Conservation (phyloP, 1,140 invertebrate genomes). For the Scaptomyza graminum region DNA sequence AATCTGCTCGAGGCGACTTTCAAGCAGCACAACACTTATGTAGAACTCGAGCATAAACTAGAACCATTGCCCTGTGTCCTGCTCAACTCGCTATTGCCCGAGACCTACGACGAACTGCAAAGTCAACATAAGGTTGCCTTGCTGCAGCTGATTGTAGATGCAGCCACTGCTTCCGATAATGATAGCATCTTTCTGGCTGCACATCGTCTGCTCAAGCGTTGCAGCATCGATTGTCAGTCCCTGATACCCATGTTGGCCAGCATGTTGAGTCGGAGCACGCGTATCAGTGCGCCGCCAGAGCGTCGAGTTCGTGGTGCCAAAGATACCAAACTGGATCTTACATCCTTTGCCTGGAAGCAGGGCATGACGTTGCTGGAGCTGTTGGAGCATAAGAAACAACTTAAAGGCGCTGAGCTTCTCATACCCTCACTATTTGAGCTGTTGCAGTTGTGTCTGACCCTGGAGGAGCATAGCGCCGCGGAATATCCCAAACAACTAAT, state of each 20-base stretch:
- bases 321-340: slow-evolving; percentile 66
- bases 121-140: slow-evolving; percentile 83
- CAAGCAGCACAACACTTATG: slow-evolving; percentile 49
- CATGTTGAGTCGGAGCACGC: slow-evolving; percentile 41
- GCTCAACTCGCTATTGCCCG: slow-evolving; percentile 84
- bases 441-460: slow-evolving; percentile 90
- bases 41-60: slow-evolving; percentile 56
- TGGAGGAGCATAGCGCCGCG: slow-evolving; percentile 92
- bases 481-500: slow-evolving; percentile 96
- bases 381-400: slow-evolving; percentile 92
- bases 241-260: slow-evolving; percentile 86
- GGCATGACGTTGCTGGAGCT: slow-evolving; percentile 92
- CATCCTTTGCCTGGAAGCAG: slow-evolving; percentile 89
- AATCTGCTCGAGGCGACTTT: slow-evolving; percentile 61
- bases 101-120: slow-evolving; percentile 85
- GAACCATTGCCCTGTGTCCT: slow-evolving; percentile 69
- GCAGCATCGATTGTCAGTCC: slow-evolving; percentile 87
- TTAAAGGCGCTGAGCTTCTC: slow-evolving; percentile 86
- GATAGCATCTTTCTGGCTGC: slow-evolving; percentile 86
- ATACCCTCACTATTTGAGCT: slow-evolving; percentile 91
- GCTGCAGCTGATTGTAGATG: slow-evolving; percentile 84
- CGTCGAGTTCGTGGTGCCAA: slow-evolving; percentile 65
- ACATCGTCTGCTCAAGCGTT: slow-evolving; percentile 88
- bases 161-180: slow-evolving; percentile 85
- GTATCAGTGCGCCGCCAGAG: slow-evolving; percentile 25